Base-by-base conservation (phyloP, 2,797 vertebrate genomes). In the Miopithecus talapoin region DNA sequence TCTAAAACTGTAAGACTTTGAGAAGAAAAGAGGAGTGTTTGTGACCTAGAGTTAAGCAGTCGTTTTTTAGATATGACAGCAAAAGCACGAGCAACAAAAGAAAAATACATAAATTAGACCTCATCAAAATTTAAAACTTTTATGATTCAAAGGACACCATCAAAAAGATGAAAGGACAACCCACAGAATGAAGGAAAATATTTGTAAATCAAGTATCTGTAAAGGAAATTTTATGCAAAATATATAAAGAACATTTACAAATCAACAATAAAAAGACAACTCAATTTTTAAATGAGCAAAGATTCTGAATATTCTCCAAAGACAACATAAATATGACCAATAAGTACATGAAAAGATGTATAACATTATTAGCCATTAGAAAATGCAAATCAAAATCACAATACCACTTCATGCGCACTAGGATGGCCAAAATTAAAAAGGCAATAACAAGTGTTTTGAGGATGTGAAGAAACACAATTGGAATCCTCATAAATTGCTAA, bases 121-220 rank as follows among this genome's bases (percentile, higher is more conserved):
- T 87, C 46, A 76, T 14, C n/a, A 64, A 41, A 88, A 90, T 78
- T n/a, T 36, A 91, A 90, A 91, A 30, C 4, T 46, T 78, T 70
- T 84, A n/a, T 11, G 28, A 94, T 57, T 85, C 78, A 97, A 94
- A 91, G 33, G 59, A 78, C 55, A 81, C 28, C 64, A 94, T 55
- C 26, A 33, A 96, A 91, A 94, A 92, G 1, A 24, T 36, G 50
- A 92, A 96, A 94, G 61, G 21, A 46, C 70, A 94, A 59, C 39
- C 19, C 85, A 93, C 1, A 91, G 81, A 81, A 89, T 55, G 39
- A 93, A n/a, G 85, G n/a, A 61, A 87, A 95, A 81, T 94, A 95
- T 39, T 39, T 92, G 13, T 33, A 93, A 93, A 64, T 80, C 48
- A 80, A 81, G 4, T 53, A 83, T 91, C 39, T 95, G 28, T 85